phyloP scores from a whole-genome alignment of 2,888 invertebrate species.

The Leptarthrus brevirostris region DNA sequence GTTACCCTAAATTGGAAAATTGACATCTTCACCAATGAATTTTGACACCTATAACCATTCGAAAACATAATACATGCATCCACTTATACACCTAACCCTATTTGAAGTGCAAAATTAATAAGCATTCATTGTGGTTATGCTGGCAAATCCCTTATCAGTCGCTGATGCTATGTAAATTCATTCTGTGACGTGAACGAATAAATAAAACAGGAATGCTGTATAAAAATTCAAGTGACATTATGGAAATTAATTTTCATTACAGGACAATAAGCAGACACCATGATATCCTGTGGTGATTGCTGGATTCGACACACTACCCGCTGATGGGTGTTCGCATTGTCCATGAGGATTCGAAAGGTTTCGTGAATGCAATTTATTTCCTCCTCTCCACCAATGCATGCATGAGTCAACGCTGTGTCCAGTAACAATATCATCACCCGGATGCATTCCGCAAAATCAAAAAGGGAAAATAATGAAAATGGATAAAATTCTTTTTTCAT shows the following conservation, averaged over 20 bases:
- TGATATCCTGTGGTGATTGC: slow-evolving; percentile 50
- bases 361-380: slow-evolving; percentile 6
- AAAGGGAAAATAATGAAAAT: slow-evolving; percentile 20
- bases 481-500: slow-evolving; percentile 37
- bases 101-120: too few relatives aligned
- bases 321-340: slow-evolving; percentile 21
- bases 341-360: slow-evolving; percentile 6
- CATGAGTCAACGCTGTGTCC: not conserved
- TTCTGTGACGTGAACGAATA: not conserved
- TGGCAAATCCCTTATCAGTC: too few relatives aligned
- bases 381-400: not conserved
- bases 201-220: not conserved
- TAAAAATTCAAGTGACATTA: slow-evolving; percentile 48
- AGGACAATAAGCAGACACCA: slow-evolving; percentile 52
- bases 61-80: too few relatives aligned
- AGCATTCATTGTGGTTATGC: too few relatives aligned
- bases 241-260: slow-evolving; percentile 53
- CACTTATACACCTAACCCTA: too few relatives aligned
- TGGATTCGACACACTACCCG: slow-evolving; percentile 30
- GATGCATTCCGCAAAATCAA: slow-evolving; percentile 28
- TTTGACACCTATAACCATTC: too few relatives aligned
- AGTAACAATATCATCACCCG: slow-evolving; percentile 43
- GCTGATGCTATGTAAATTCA: too few relatives aligned
- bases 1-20: too few relatives aligned
- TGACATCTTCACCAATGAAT: too few relatives aligned